Base-by-base conservation (phyloP, 2,113 vertebrate species). In the Triplophysa dalaica region DNA sequence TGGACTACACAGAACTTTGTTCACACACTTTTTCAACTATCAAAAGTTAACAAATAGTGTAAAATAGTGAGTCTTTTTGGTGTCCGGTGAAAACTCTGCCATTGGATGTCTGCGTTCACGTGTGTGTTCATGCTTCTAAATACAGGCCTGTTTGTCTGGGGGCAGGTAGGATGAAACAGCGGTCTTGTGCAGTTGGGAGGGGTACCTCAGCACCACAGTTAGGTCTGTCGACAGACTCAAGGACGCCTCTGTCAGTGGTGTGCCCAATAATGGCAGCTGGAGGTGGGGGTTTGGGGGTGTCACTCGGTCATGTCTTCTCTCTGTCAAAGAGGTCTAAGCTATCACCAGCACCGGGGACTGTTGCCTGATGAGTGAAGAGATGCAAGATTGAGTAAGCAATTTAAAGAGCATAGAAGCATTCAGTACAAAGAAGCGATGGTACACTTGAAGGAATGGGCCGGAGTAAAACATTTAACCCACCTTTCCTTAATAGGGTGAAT, bases 211-310 rank as follows among this genome's bases (percentile, higher is more conserved):
- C 66, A 79, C 82, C 79, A 58, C 85, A 84, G 75, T 63, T 79
- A 52, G 70, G 78, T 81, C 86, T 79, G 79, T 88, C 80, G 66
- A 87, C 89, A 88, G 83, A 79, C 78, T 87, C 72, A 84, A 90
- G 89, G 88, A 87, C 87, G 77, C 80, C 75, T 85, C 81, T 83
- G 82, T 87, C 87, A 80, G 81, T 86, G 82, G 84, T 85, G 89
- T 88, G 86, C 86, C 84, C 83, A 82, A 83, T 81, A 61, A 67
- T 75, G 82, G 82, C 85, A 84, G 86, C 85, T 80, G 75, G 65
- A 83, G 70, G 84, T 56, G 84, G 84, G 33, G 58, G 70, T 24
- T 48, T 75, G 73, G 54, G 19, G 54, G 24, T 38, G 58, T 63
- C 43, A 50, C 43, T 76, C 52, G 16, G 45, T 60, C 50, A 41